Conservation (phyloP, 2,797 vertebrate genomes). For the Falco concolor region DNA sequence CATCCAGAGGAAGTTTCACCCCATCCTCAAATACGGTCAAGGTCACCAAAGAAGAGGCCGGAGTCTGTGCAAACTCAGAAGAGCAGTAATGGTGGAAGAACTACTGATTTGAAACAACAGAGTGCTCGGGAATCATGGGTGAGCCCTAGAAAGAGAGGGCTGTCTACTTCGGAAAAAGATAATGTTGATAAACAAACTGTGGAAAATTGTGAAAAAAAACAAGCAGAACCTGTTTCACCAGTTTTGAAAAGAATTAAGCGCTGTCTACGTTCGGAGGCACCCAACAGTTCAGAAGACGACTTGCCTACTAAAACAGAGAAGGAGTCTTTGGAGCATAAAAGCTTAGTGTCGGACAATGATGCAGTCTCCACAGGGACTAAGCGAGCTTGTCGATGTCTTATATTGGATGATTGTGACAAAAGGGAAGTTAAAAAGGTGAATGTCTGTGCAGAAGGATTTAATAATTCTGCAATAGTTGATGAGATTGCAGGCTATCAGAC, state of each 20-base stretch:
- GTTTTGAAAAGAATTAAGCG: conserved; percentile 90
- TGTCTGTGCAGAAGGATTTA: conserved; percentile 69
- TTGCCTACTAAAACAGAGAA: conserved; percentile 77
- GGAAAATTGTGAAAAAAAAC: conserved; percentile 83
- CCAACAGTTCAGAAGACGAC: conserved; percentile 85
- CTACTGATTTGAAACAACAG: conserved; percentile 79
- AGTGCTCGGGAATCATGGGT: conserved; percentile 82
- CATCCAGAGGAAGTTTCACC: conserved; percentile 89
- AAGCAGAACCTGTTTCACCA: conserved; percentile 77
- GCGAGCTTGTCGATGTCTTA: conserved; percentile 79
- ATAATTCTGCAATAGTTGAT: conserved; percentile 71
- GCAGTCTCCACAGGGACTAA: conserved; percentile 74
- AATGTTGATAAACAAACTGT: conserved; percentile 79
- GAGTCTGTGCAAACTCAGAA: conserved; percentile 79
- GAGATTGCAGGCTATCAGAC: conserved; percentile 79
- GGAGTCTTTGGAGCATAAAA: conserved; percentile 75
- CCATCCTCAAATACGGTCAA: conserved; percentile 86
- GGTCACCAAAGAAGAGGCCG: conserved; percentile 96
- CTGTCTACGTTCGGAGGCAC: conserved; percentile 85
- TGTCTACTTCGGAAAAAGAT: conserved; percentile 88
- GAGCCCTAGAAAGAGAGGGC: conserved; percentile 86
- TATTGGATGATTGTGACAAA: conserved; percentile 83
- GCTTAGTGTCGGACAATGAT: conserved; percentile 78
- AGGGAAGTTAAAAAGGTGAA: conserved; percentile 82
- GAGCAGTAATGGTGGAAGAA: conserved; percentile 77